These are phyloP conservation scores for Lampris incognitus DNA, from an alignment of 2,113 vertebrate genomes.

Conservation along the genomic window DNA sequence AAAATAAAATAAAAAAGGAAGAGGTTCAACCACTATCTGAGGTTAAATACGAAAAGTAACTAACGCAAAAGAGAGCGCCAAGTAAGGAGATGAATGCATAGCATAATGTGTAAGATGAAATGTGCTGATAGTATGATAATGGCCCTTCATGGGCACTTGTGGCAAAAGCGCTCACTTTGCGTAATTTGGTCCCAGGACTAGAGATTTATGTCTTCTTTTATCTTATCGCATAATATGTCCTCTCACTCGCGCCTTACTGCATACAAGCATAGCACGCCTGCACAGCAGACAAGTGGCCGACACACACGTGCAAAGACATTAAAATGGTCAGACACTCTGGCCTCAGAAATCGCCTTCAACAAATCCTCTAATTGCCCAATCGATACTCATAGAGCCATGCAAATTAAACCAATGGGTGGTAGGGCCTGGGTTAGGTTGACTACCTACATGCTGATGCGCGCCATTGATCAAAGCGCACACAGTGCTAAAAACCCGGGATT, in stretches of 20 bases:
- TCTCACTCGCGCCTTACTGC: neutral
- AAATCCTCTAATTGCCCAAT: slow-evolving; percentile 77
- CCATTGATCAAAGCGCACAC: slow-evolving; percentile 63
- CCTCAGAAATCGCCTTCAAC: slow-evolving; percentile 47
- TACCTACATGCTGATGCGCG: slow-evolving; percentile 24
- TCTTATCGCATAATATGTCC: slow-evolving; percentile 33
- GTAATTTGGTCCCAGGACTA: slow-evolving; percentile 27
- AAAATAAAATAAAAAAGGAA: slow-evolving; percentile 21
- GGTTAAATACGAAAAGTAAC: neutral
- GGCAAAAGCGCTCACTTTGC: slow-evolving; percentile 34
- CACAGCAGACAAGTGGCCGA: neutral
- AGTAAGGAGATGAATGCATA: slow-evolving; percentile 29
- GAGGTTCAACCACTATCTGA: too few species aligned
- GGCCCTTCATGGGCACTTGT: slow-evolving; percentile 30
- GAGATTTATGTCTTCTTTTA: slow-evolving; percentile 36
- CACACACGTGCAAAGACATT: neutral
- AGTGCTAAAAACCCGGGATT: slow-evolving; percentile 60
- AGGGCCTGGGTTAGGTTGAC: slow-evolving; percentile 34
- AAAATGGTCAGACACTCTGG: neutral
- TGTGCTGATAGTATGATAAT: slow-evolving; percentile 45
- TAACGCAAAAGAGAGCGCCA: neutral
- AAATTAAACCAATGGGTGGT: slow-evolving; percentile 70
- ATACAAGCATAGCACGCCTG: neutral
- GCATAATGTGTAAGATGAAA: slow-evolving; percentile 27
- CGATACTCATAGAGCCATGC: slow-evolving; percentile 66